These are phyloP conservation scores for Sebastes cheni DNA, from an alignment of 2,797 vertebrate species.

Conservation along the genomic window DNA sequence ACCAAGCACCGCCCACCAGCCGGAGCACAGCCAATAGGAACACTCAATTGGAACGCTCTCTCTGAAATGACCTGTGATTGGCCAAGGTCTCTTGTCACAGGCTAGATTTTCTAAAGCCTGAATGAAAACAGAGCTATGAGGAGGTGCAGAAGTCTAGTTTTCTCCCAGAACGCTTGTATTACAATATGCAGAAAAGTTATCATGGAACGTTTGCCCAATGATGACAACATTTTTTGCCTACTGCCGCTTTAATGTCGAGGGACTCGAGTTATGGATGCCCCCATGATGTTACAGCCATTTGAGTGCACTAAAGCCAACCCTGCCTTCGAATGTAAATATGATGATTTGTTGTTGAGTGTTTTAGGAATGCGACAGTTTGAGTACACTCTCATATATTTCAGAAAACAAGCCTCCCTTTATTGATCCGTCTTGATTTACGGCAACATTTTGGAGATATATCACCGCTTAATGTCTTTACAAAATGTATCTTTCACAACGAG, in stretches of 20 bases:
- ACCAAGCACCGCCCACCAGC: too few species aligned
- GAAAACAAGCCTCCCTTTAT: constrained; percentile 36
- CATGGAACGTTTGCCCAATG: too few species aligned
- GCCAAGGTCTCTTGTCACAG: too few species aligned
- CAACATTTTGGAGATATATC: constrained; percentile 51
- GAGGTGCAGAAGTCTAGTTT: too few species aligned
- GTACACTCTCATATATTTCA: constrained; percentile 40
- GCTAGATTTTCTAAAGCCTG: too few species aligned
- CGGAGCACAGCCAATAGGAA: too few species aligned
- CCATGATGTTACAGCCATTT: constrained; percentile 23
- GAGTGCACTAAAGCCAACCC: constrained; percentile 5
- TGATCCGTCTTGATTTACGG: constrained; percentile 51
- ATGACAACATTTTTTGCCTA: too few species aligned
- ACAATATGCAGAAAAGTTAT: too few species aligned
- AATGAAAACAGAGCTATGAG: too few species aligned
- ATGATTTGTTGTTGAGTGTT: constrained; percentile 44
- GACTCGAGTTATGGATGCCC: constrained; percentile 21
- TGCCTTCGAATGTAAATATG: constrained; percentile 11
- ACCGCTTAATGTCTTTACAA: constrained; percentile 45
- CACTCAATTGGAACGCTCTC: too few species aligned
- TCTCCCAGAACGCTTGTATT: too few species aligned
- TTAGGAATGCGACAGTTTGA: constrained; percentile 31
- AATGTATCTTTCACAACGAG: constrained; percentile 54
- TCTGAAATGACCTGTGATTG: too few species aligned
- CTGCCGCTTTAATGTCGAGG: not conserved